Evolutionary conservation across 2,113 vertebrate genomes (phyloP).

Genomic region (Apus apus): DNA sequence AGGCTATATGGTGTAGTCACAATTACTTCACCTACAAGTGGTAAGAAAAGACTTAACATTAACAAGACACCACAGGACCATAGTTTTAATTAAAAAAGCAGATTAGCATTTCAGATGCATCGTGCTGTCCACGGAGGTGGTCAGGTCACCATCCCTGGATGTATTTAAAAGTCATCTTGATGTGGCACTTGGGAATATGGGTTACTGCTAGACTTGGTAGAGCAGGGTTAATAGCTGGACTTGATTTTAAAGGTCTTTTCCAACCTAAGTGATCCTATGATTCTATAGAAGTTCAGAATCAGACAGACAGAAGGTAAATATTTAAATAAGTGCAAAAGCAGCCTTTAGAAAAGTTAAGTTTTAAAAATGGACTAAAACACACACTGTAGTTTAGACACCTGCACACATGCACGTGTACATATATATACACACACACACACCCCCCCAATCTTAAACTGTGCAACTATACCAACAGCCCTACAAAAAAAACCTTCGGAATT

Average conservation of each 20-base stretch:
- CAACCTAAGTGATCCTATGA: too few species aligned
- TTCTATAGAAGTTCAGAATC: too few species aligned
- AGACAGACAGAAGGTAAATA: not conserved
- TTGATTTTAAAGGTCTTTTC: too few species aligned
- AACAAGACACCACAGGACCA: not conserved
- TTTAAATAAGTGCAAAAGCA: not conserved
- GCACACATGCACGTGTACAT: accelerated
- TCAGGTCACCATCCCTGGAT: too few species aligned
- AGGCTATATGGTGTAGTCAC: conserved; percentile 87
- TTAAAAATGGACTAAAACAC: not conserved
- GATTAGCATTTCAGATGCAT: not conserved
- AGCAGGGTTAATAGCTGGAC: too few species aligned
- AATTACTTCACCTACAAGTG: conserved; percentile 80
- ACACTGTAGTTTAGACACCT: not conserved
- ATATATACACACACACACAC: not conserved
- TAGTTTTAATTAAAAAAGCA: not conserved
- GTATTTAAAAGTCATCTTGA: too few species aligned
- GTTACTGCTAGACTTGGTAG: too few species aligned
- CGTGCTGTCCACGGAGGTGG: too few species aligned
- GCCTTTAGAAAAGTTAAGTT: not conserved
- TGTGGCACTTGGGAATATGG: too few species aligned
- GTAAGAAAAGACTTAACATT: not conserved
- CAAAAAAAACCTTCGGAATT: not conserved
- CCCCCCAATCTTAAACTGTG: not conserved
- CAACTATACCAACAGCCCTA: not conserved